phyloP scores from a whole-genome alignment of 2,113 vertebrate genomes.

The Equus quagga region DNA sequence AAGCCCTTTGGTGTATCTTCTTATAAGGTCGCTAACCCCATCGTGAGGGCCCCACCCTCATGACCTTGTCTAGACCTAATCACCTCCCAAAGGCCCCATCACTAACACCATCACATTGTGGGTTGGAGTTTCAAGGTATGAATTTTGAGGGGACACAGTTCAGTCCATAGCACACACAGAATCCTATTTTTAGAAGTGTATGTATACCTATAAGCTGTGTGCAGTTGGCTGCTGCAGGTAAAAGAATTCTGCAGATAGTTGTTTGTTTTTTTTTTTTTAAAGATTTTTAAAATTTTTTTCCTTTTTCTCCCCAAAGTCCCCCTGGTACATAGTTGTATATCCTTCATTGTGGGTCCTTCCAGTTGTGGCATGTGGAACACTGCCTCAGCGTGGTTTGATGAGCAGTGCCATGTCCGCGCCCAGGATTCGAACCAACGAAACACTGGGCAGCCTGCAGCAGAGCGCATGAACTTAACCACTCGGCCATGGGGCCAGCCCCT shows the following conservation, averaged over 20 bases:
- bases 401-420: no score
- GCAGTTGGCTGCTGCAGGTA: background rate
- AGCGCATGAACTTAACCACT: no score
- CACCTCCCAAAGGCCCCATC: background rate
- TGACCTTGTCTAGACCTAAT: background rate
- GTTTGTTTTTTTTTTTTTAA: no score
- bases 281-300: no score
- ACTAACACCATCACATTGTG: background rate
- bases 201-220: background rate
- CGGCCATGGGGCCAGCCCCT: no score
- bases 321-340: no score
- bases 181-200: background rate
- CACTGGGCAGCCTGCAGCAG: no score
- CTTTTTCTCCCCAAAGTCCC: no score
- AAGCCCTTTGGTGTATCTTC: background rate
- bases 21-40: background rate
- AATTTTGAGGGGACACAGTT: background rate
- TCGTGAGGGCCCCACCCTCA: background rate
- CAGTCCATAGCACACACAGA: background rate
- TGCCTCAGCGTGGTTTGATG: no score
- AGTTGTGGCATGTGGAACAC: no score
- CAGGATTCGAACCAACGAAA: no score
- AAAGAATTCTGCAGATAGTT: background rate
- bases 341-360: no score
- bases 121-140: background rate